These are phyloP conservation scores for Lottia scabra DNA, from an alignment of 2,888 invertebrate genomes.

Conservation along the genomic window DNA sequence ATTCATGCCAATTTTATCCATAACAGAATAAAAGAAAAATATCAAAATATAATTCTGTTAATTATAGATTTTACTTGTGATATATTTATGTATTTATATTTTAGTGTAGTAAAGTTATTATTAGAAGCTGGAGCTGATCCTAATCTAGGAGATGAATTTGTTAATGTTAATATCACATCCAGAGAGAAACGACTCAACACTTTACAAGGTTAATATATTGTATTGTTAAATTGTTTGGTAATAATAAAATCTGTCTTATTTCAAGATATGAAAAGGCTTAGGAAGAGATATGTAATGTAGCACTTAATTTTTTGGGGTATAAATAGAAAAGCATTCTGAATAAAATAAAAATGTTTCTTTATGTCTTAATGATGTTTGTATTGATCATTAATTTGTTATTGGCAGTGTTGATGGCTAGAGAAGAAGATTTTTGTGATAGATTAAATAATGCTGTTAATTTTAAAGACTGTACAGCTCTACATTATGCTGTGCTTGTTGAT, in stretches of 20 bases:
- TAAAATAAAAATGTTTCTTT: no score
- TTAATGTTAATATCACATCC: constrained; percentile 78
- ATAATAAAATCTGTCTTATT: background rate
- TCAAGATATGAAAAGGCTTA: background rate
- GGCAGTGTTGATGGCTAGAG: constrained; percentile 74
- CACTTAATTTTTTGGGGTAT: no score
- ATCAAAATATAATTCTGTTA: no score
- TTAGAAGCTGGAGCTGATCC: constrained; percentile 82
- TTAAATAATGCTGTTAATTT: constrained; percentile 79
- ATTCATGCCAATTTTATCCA: background rate
- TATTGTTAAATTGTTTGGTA: background rate
- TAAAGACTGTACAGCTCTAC: constrained; percentile 87
- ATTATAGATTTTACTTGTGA: no score
- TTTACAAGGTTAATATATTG: constrained; percentile 75
- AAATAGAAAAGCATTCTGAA: no score
- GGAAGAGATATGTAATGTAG: no score
- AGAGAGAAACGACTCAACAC: constrained; percentile 78
- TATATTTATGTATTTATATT: constrained; percentile 22
- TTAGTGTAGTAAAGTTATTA: constrained; percentile 64
- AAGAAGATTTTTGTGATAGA: constrained; percentile 84
- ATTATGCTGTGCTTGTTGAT: constrained; percentile 87
- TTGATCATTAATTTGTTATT: constrained; percentile 3
- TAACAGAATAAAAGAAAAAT: no score
- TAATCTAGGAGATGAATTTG: constrained; percentile 82
- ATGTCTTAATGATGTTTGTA: no score